phyloP scores from a whole-genome alignment of 2,888 invertebrate genomes.

The Lysandra bellargus region DNA sequence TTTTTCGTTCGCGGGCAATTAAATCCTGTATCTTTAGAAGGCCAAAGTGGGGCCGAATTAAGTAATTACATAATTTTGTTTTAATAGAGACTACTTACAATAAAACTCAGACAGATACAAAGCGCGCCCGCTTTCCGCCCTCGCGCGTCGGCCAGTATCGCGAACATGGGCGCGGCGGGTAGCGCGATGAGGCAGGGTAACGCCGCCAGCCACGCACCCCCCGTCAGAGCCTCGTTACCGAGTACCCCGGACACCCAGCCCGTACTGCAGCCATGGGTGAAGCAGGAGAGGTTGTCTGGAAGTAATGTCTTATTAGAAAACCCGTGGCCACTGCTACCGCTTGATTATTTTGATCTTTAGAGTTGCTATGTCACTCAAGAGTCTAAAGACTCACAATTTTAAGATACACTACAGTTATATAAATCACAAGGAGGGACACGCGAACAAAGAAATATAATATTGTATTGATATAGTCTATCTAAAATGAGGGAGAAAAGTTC shows the following conservation, averaged over 20 bases:
- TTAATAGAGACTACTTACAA: slow-evolving; percentile 54
- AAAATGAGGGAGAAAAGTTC: too few species aligned
- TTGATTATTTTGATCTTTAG: too few species aligned
- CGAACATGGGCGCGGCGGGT: slow-evolving; percentile 73
- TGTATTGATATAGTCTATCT: too few species aligned
- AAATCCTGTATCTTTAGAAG: too few species aligned
- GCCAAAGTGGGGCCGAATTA: too few species aligned
- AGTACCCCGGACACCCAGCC: slow-evolving; percentile 75
- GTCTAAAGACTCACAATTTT: too few species aligned
- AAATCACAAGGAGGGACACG: too few species aligned
- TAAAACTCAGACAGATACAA: slow-evolving; percentile 65
- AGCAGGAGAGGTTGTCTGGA: slow-evolving; percentile 72
- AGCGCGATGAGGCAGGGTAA: slow-evolving; percentile 69
- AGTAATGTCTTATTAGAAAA: slow-evolving; percentile 23
- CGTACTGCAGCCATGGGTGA: slow-evolving; percentile 74
- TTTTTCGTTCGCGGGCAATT: too few species aligned
- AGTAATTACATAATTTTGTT: too few species aligned
- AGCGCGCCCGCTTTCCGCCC: slow-evolving; percentile 68
- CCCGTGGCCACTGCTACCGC: background rate
- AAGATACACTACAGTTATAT: too few species aligned
- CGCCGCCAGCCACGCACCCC: slow-evolving; percentile 73
- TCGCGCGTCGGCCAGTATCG: slow-evolving; percentile 66
- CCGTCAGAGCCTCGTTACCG: slow-evolving; percentile 66
- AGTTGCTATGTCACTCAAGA: too few species aligned
- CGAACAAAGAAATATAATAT: too few species aligned